These are phyloP conservation scores for Myodes glareolus DNA, from an alignment of 2,113 vertebrate species.

Conservation along the genomic window DNA sequence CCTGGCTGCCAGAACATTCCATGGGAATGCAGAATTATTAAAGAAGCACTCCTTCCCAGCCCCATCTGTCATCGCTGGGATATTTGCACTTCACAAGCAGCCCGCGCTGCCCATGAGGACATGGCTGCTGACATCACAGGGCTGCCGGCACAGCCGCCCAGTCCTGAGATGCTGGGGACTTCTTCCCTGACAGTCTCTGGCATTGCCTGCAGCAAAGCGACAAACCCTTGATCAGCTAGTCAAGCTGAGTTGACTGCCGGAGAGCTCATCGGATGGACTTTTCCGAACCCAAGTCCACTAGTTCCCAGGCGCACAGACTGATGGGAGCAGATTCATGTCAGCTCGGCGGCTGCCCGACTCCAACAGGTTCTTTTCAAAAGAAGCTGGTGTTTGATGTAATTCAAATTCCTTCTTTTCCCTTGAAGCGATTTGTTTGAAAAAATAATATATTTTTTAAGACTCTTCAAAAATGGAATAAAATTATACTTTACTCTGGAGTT, in stretches of 20 bases:
- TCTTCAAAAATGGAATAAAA: conserved; percentile 54
- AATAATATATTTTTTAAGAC: conserved; percentile 61
- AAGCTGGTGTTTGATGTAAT: conserved; percentile 48
- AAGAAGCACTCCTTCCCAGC: background rate
- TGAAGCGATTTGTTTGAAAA: conserved; percentile 53
- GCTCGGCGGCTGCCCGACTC: background rate
- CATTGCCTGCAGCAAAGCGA: background rate
- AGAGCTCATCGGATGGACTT: background rate
- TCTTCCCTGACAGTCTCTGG: background rate
- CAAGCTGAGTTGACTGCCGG: background rate
- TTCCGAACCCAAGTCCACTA: background rate
- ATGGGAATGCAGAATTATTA: background rate
- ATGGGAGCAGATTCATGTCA: background rate
- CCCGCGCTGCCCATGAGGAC: background rate
- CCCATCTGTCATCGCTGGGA: conserved; percentile 34
- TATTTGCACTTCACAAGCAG: conserved; percentile 71
- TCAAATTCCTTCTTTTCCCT: conserved; percentile 57
- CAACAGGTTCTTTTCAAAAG: conserved; percentile 65
- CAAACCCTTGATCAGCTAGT: conserved; percentile 40
- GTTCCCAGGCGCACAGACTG: background rate
- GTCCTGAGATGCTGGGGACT: background rate
- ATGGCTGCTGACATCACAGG: conserved; percentile 7
- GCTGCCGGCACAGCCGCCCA: background rate
- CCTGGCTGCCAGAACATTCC: background rate
- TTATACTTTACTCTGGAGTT: background rate